Conservation (phyloP, 1,140 invertebrate genomes). For the Leptonema lineaticorne region DNA sequence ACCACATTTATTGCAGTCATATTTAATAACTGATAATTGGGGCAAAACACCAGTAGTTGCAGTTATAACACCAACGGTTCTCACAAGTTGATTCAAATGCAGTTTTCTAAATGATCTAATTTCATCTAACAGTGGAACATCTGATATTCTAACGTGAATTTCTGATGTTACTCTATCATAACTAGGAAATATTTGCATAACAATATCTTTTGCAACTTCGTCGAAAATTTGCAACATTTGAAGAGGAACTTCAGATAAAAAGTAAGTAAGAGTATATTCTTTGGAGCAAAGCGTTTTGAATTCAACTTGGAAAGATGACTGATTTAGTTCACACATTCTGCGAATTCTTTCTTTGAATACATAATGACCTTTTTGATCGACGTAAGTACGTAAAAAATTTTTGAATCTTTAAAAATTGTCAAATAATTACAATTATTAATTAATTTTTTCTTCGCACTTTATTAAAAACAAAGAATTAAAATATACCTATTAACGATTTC, state of each 20-base stretch:
- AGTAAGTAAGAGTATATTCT: slow-evolving; percentile 93
- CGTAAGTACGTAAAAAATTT: slow-evolving; percentile 90
- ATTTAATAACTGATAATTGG: slow-evolving; percentile 94
- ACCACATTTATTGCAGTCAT: slow-evolving; percentile 95
- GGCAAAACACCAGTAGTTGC: slow-evolving; percentile 94
- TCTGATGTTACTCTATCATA: slow-evolving; percentile 93
- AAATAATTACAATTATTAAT: neutral
- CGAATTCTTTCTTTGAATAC: slow-evolving; percentile 92
- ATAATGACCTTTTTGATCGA: slow-evolving; percentile 83
- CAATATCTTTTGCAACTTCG: slow-evolving; percentile 92
- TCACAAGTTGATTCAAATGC: slow-evolving; percentile 93
- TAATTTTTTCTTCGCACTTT: neutral
- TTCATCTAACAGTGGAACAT: slow-evolving; percentile 95
- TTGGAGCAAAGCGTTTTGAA: slow-evolving; percentile 87
- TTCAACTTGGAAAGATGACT: slow-evolving; percentile 90
- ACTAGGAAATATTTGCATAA: slow-evolving; percentile 92
- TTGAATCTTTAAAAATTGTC: slow-evolving; percentile 66
- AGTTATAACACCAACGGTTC: slow-evolving; percentile 94
- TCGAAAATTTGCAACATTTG: slow-evolving; percentile 97
- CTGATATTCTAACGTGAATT: slow-evolving; percentile 92
- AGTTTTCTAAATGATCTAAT: slow-evolving; percentile 92
- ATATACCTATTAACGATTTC: slow-evolving; percentile 88
- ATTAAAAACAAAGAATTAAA: too few relatives aligned
- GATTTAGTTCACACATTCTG: slow-evolving; percentile 91
- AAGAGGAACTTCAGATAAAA: slow-evolving; percentile 94